These are phyloP conservation scores for Polia nebulosa DNA, from an alignment of 2,888 invertebrate genomes.

Conservation along the genomic window DNA sequence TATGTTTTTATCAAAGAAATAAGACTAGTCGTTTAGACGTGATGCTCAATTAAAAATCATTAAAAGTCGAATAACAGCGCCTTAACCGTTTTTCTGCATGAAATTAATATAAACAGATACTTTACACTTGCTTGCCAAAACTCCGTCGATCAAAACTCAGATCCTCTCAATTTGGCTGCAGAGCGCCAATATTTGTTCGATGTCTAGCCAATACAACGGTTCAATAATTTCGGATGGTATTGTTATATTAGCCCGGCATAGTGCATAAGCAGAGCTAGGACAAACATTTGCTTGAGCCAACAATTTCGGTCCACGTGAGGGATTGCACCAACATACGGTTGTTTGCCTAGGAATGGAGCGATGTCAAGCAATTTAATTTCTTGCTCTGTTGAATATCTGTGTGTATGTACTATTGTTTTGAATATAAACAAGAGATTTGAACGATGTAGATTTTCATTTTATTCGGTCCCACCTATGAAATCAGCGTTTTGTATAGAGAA, in stretches of 20 bases:
- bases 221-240: not conserved
- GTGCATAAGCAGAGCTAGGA: slow-evolving; percentile 1
- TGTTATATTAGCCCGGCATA: not conserved
- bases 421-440: too few relatives aligned
- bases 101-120: too few relatives aligned
- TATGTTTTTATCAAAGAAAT: too few relatives aligned
- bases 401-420: not conserved
- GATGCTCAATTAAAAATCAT: too few relatives aligned
- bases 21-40: too few relatives aligned
- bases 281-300: not conserved
- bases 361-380: not conserved
- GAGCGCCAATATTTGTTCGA: not conserved
- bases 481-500: too few relatives aligned
- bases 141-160: not conserved
- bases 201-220: not conserved
- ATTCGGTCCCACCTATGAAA: too few relatives aligned
- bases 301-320: not conserved
- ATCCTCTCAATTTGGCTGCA: not conserved
- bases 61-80: too few relatives aligned
- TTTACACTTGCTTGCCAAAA: too few relatives aligned
- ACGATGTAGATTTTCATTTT: too few relatives aligned
- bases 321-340: not conserved
- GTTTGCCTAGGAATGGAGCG: not conserved
- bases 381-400: not conserved
- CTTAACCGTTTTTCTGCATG: too few relatives aligned